Evolutionary conservation across 1,140 invertebrate genomes (phyloP).

Genomic region (Carposina sasakii): DNA sequence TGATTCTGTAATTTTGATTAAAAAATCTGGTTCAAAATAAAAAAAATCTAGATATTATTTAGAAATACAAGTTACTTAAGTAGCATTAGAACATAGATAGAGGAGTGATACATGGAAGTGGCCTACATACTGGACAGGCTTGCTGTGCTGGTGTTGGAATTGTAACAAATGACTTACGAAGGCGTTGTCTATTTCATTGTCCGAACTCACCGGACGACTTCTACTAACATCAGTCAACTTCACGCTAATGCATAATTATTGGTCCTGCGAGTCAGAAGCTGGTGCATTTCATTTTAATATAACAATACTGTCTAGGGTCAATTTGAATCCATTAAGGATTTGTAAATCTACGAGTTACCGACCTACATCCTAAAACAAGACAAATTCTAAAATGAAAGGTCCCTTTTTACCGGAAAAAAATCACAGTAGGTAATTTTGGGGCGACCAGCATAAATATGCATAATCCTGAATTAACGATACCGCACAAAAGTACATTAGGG

Average conservation of each 20-base stretch:
- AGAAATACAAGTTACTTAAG: no score
- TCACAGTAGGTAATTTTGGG: constrained; percentile 7
- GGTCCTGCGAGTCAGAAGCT: no score
- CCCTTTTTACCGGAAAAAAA: no score
- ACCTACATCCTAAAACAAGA: no score
- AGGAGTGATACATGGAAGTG: constrained; percentile 12
- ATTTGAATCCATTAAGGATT: no score
- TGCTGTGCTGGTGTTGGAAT: constrained; percentile 15
- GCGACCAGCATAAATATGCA: constrained; percentile 15
- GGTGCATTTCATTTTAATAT: background rate
- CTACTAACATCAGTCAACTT: background rate
- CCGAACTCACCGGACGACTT: constrained; percentile 1
- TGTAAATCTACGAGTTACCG: no score
- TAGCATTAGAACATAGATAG: no score
- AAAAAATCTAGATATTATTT: no score
- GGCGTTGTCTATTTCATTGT: constrained; percentile 19
- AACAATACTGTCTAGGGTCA: background rate
- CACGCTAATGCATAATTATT: background rate
- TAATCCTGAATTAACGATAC: constrained; percentile 16
- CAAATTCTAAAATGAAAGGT: background rate
- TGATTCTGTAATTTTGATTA: constrained; percentile 22
- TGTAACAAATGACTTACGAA: constrained; percentile 23
- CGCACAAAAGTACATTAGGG: background rate
- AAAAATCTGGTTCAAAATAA: no score
- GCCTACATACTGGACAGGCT: constrained; percentile 17